A percentile compares a stretch with the other conserved stretches of the same genome.
phyloP scores from a whole-genome alignment of 2,888 invertebrate genomes.

The Cloeon dipterum region DNA sequence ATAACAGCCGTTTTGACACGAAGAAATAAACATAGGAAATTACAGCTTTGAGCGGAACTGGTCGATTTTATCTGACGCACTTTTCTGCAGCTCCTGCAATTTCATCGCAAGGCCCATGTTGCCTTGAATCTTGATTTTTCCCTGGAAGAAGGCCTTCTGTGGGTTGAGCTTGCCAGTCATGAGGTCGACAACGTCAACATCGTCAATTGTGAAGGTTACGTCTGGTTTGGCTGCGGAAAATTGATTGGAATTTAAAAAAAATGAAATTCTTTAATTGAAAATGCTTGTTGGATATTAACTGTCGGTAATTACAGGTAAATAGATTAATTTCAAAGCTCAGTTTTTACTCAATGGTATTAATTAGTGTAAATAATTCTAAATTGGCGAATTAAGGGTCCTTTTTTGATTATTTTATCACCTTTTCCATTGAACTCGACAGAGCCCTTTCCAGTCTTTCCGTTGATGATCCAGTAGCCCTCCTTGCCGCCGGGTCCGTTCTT shows the following conservation, averaged over 20 bases:
- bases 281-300: neutral
- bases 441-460: conserved; percentile 79
- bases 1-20: too few relatives aligned
- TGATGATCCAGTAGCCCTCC: conserved; percentile 77
- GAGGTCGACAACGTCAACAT: conserved; percentile 68
- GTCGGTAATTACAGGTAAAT: neutral
- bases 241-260: too few relatives aligned
- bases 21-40: too few relatives aligned
- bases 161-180: conserved; percentile 81
- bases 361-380: too few relatives aligned
- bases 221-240: conserved; percentile 55
- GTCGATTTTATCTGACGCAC: conserved; percentile 49
- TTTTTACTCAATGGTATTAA: too few relatives aligned
- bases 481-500: conserved; percentile 54
- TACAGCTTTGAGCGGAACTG: conserved; percentile 52
- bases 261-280: neutral
- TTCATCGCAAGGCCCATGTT: conserved; percentile 96
- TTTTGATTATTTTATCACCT: too few relatives aligned
- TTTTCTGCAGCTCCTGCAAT: conserved; percentile 56
- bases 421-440: conserved; percentile 55
- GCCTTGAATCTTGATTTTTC: conserved; percentile 88
- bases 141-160: conserved; percentile 90
- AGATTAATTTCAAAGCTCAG: too few relatives aligned
- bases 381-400: too few relatives aligned
- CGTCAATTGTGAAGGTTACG: conserved; percentile 70